Conservation (phyloP, 2,888 invertebrate genomes). For the Crocallis elinguaria region DNA sequence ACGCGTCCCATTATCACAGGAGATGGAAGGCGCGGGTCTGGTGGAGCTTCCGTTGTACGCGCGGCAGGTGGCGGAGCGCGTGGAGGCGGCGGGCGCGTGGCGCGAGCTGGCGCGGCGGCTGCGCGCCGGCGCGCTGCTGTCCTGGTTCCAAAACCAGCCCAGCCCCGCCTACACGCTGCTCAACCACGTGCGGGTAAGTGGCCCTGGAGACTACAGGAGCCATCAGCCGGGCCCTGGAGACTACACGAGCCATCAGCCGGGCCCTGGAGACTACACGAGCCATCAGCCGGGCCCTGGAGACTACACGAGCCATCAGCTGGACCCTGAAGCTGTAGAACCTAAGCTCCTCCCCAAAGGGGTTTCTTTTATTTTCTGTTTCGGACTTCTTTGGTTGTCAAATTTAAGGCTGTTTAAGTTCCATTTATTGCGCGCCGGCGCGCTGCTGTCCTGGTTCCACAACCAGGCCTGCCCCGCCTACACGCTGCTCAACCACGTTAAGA, state of each 20-base stretch:
- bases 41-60: slow-evolving; percentile 52
- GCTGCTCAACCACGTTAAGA: too few species aligned
- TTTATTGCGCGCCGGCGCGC: slow-evolving; percentile 77
- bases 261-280: too few species aligned
- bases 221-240: too few species aligned
- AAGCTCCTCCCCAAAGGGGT: too few species aligned
- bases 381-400: too few species aligned
- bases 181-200: slow-evolving; percentile 74
- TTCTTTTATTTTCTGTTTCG: too few species aligned
- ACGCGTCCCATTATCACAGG: slow-evolving; percentile 21
- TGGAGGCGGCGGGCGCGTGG: slow-evolving; percentile 86
- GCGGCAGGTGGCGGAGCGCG: slow-evolving; percentile 71
- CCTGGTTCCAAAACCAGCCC: slow-evolving; percentile 72
- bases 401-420: too few species aligned
- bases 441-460: slow-evolving; percentile 74
- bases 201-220: too few species aligned
- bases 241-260: too few species aligned
- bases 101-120: slow-evolving; percentile 82
- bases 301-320: too few species aligned
- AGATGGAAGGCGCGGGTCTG: slow-evolving; percentile 32
- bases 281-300: too few species aligned
- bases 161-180: slow-evolving; percentile 85
- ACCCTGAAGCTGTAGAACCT: too few species aligned
- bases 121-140: slow-evolving; percentile 75
- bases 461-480: slow-evolving; percentile 69